Evolutionary conservation across 2,113 vertebrate species (phyloP).

Genomic region (Jacana jacana): DNA sequence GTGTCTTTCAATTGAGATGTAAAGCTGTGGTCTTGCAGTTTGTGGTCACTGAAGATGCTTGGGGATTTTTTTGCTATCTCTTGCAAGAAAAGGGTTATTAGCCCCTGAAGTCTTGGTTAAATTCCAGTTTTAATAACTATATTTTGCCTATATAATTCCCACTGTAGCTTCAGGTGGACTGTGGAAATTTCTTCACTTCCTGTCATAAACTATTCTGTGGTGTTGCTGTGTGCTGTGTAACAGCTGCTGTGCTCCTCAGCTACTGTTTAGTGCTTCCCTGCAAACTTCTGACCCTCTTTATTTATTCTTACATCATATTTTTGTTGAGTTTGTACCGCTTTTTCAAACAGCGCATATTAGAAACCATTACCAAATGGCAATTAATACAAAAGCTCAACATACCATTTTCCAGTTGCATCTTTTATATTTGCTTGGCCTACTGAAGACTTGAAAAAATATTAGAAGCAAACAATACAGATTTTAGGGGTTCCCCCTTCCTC

Average conservation of each 20-base stretch:
- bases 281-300: conserved; percentile 58
- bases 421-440: background rate
- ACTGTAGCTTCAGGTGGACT: conserved; percentile 55
- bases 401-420: background rate
- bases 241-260: conserved; percentile 36
- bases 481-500: background rate
- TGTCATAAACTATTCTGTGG: conserved; percentile 40
- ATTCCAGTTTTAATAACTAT: conserved; percentile 58
- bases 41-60: conserved; percentile 44
- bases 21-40: conserved; percentile 18
- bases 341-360: background rate
- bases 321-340: background rate
- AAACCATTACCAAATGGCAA: background rate
- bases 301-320: conserved; percentile 35
- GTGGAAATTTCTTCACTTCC: conserved; percentile 53
- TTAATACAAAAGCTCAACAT: background rate
- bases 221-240: background rate
- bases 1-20: conserved; percentile 31
- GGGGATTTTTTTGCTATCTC: conserved; percentile 36
- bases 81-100: conserved; percentile 55
- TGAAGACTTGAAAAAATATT: background rate
- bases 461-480: background rate
- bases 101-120: conserved; percentile 48
- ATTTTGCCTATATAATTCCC: conserved; percentile 46
- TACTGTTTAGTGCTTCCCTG: conserved; percentile 26